Evolutionary conservation across 2,113 vertebrate species (phyloP).

Genomic region (Brevimyrus niger): DNA sequence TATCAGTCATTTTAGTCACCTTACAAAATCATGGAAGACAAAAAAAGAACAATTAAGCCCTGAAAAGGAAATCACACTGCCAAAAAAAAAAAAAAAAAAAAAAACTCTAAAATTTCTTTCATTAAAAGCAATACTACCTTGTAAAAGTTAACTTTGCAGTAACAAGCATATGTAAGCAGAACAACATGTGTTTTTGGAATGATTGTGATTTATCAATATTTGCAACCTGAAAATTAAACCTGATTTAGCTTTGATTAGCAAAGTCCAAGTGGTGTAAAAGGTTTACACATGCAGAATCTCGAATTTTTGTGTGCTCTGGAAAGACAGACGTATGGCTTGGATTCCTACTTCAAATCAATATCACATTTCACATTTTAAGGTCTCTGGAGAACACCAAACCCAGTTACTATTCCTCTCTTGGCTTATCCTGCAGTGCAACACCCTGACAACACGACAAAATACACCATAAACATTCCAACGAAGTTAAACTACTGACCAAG

Average conservation of each 20-base stretch:
- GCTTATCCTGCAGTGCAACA: slow-evolving; percentile 26
- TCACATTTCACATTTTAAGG: slow-evolving; percentile 6
- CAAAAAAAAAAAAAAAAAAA: too few species aligned
- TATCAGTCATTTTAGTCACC: background rate
- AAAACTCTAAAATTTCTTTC: background rate
- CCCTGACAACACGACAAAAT: slow-evolving; percentile 30
- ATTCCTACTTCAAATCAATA: slow-evolving; percentile 34
- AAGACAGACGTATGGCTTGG: slow-evolving; percentile 14
- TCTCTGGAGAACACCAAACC: slow-evolving; percentile 7
- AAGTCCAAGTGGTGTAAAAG: slow-evolving; percentile 9
- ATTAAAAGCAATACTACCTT: background rate
- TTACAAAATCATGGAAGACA: background rate
- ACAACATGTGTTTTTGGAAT: background rate
- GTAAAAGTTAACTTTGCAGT: slow-evolving; percentile 10
- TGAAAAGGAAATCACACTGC: background rate
- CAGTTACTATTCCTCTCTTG: slow-evolving; percentile 5
- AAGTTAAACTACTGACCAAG: slow-evolving; percentile 15
- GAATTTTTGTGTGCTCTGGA: background rate
- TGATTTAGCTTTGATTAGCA: background rate
- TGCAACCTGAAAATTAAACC: slow-evolving; percentile 3
- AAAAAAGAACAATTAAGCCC: background rate
- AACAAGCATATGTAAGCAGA: slow-evolving; percentile 9
- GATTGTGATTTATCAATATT: slow-evolving; percentile 1
- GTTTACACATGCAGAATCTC: background rate
- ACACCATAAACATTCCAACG: slow-evolving; percentile 43